Conservation (phyloP, 1,140 invertebrate genomes). For the Dendrolimus punctatus region DNA sequence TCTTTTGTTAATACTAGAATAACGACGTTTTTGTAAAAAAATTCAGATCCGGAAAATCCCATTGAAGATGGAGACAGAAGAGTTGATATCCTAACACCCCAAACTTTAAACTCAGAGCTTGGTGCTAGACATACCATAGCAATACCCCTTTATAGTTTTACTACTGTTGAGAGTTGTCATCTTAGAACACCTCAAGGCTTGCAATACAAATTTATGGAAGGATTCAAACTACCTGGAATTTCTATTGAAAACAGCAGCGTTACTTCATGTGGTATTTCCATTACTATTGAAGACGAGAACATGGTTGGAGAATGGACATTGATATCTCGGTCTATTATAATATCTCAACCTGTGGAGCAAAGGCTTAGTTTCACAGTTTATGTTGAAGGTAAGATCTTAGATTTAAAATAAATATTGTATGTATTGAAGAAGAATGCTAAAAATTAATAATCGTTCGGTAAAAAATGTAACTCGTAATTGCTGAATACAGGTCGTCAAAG, state of each 20-base stretch:
- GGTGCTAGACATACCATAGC: slow-evolving; percentile 19
- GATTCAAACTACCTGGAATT: slow-evolving; percentile 17
- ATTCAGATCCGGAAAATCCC: slow-evolving; percentile 11
- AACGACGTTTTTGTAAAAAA: too few relatives aligned
- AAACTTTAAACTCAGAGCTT: slow-evolving; percentile 22
- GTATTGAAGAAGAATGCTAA: too few relatives aligned
- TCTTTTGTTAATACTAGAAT: too few relatives aligned
- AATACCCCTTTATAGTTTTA: slow-evolving; percentile 15
- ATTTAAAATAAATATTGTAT: slow-evolving; percentile 4
- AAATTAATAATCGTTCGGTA: too few relatives aligned
- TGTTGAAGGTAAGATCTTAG: slow-evolving; percentile 39
- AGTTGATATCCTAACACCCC: slow-evolving; percentile 19
- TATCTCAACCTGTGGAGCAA: slow-evolving; percentile 24
- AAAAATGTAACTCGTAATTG: too few relatives aligned
- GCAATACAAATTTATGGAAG: slow-evolving; percentile 17
- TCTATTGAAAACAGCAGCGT: slow-evolving; percentile 15
- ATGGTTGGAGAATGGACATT: slow-evolving; percentile 37
- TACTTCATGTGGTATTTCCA: slow-evolving; percentile 27
- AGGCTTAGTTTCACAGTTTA: slow-evolving; percentile 33
- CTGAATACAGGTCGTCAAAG: too few relatives aligned
- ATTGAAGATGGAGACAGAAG: slow-evolving; percentile 12
- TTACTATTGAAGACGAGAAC: slow-evolving; percentile 20
- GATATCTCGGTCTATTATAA: slow-evolving; percentile 20
- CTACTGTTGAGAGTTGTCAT: slow-evolving; percentile 24
- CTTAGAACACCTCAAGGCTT: slow-evolving; percentile 25